Evolutionary conservation across 2,797 vertebrate genomes (phyloP).

Genomic region (Sorex maritimensis): DNA sequence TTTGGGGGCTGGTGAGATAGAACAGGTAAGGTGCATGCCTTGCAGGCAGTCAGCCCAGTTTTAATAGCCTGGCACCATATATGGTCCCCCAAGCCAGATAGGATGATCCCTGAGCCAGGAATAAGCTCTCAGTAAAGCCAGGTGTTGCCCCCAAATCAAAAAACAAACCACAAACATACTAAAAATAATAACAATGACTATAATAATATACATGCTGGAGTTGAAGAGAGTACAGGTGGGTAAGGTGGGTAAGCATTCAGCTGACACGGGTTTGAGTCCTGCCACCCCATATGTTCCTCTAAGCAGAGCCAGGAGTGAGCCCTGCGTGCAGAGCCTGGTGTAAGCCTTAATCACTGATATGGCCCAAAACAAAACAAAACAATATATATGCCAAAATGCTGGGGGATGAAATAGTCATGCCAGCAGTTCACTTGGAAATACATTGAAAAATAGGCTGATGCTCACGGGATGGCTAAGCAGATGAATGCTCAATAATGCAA

Average conservation of each 20-base stretch:
- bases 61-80: background rate
- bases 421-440: conserved; percentile 2
- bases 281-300: too few species aligned
- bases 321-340: too few species aligned
- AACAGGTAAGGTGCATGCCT: background rate
- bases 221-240: background rate
- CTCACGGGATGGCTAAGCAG: background rate
- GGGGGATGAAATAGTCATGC: conserved; percentile 34
- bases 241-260: background rate
- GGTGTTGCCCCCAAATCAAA: too few species aligned
- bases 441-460: background rate
- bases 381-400: conserved; percentile 11
- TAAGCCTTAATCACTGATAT: too few species aligned
- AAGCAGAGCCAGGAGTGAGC: too few species aligned
- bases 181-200: too few species aligned
- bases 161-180: too few species aligned
- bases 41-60: background rate
- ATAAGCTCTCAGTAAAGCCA: too few species aligned
- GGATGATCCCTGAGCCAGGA: too few species aligned
- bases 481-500: conserved; percentile 2
- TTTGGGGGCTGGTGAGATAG: background rate
- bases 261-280: background rate
- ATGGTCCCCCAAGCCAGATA: too few species aligned
- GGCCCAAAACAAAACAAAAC: too few species aligned
- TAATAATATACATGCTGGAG: too few species aligned